Evolutionary conservation across 2,113 vertebrate genomes (phyloP).

Genomic region (Sakesphorus luctuosus): DNA sequence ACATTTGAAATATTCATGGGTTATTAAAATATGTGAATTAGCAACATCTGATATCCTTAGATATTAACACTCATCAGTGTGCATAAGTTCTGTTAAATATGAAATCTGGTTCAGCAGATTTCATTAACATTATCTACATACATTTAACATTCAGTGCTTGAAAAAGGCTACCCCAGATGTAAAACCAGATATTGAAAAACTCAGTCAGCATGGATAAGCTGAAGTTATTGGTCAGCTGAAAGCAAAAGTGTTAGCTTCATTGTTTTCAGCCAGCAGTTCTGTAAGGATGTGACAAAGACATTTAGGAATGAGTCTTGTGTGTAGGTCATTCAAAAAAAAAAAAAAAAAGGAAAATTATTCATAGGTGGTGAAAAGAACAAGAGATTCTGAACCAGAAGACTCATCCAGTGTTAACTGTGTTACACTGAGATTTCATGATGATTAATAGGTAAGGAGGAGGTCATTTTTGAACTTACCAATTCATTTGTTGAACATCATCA

Average conservation of each 20-base stretch:
- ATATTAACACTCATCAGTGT: neutral
- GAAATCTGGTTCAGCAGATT: slow-evolving; percentile 7
- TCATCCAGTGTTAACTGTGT: neutral
- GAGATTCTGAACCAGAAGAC: neutral
- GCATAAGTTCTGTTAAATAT: neutral
- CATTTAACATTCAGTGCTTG: neutral
- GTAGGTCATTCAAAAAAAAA: neutral
- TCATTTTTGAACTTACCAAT: neutral
- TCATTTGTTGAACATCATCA: neutral
- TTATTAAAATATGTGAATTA: slow-evolving; percentile 33
- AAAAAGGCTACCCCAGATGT: neutral
- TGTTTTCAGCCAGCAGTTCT: neutral
- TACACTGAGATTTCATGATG: neutral
- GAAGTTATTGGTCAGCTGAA: neutral
- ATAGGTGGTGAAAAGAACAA: neutral
- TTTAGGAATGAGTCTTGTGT: neutral
- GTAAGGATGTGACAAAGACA: neutral
- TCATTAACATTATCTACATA: neutral
- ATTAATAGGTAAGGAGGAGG: neutral
- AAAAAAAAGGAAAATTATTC: neutral
- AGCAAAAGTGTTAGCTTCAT: neutral
- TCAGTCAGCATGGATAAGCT: neutral
- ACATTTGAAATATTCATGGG: slow-evolving; percentile 13
- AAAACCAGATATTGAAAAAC: neutral
- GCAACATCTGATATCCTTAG: neutral